These are phyloP conservation scores for Neosilurus mollespiculum DNA, from an alignment of 2,797 vertebrate species.

Conservation along the genomic window DNA sequence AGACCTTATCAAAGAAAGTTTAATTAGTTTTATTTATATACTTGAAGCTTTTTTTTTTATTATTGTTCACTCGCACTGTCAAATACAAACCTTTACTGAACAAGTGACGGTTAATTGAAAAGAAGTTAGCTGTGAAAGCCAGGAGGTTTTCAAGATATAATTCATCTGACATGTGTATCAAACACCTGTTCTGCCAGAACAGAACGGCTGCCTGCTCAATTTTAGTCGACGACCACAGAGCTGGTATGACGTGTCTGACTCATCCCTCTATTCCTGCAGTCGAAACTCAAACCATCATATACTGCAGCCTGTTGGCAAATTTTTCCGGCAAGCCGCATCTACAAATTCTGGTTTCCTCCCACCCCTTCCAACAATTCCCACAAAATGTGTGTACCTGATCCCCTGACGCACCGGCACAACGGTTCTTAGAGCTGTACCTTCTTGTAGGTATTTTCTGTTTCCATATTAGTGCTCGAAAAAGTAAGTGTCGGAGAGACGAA, in stretches of 20 bases:
- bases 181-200: conserved; percentile 55
- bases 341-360: conserved; percentile 10
- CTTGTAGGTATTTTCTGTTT: conserved; percentile 25
- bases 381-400: not conserved
- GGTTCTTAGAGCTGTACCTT: not conserved
- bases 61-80: not conserved
- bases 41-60: not conserved
- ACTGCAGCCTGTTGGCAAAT: not conserved
- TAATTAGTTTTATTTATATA: not conserved
- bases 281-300: not conserved
- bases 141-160: conserved; percentile 43
- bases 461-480: conserved; percentile 27
- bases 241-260: conserved; percentile 30
- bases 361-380: not conserved
- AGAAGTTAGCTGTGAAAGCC: not conserved
- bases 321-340: not conserved
- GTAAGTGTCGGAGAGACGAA: not conserved
- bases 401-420: not conserved
- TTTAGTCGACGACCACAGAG: conserved; percentile 32
- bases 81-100: conserved; percentile 15
- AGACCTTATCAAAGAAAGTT: not conserved
- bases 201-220: conserved; percentile 51
- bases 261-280: conserved; percentile 11
- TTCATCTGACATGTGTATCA: conserved; percentile 55
- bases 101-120: conserved; percentile 32